Base-by-base conservation (phyloP, 2,888 invertebrate genomes). In the Lithophane semibrunnea region DNA sequence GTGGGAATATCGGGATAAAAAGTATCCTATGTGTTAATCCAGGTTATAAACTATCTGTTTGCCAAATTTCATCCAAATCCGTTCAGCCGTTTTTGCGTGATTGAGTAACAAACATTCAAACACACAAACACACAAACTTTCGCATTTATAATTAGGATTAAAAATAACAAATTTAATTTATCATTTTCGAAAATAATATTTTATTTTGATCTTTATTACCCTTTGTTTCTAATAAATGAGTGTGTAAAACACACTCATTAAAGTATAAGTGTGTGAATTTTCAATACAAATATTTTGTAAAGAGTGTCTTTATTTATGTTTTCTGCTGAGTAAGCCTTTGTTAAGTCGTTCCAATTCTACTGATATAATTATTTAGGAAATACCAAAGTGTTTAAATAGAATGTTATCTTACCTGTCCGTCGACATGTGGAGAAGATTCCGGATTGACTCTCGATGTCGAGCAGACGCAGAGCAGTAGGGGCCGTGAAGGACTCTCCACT, bases 381-480 rank as follows among this genome's bases (percentile, higher is more conserved):
- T 58, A 61, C 0, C 8, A 42, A 63, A 65, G n/a, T n/a, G 49
- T 37, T 61, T 29, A 24, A 13, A 65, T 16, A 54, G 37, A 73
- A 68, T 75, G 29, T 72, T 78, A 86, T 81, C 79, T 90, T 94
- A 95, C 95, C 93, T 90, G 86, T 85, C 81, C 80, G 75, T 58
- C 52, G 79, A 56, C 37, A 83, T 83, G 74, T 84, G 80, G 84
- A 89, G 88, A 77, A 81, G 88, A 75, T 84, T 84, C 86, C 83
- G 87, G 73, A 95, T 94, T 95, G 93, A 90, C 91, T 90, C 93
- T 95, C 86, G 86, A 93, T 86, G 94, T 92, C 93, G 87, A 88
- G 90, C 86, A 74, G 77, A n/a, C 79, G 76, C 84, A 76, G 84
- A 79, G 82, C 83, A 85, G 86, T 75, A 84, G 86, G 79, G 86